Percentiles rank a stretch among this genome's conserved stretches.
phyloP scores from a whole-genome alignment of 2,113 vertebrate genomes.

The Tretioscincus oriximinensis region DNA sequence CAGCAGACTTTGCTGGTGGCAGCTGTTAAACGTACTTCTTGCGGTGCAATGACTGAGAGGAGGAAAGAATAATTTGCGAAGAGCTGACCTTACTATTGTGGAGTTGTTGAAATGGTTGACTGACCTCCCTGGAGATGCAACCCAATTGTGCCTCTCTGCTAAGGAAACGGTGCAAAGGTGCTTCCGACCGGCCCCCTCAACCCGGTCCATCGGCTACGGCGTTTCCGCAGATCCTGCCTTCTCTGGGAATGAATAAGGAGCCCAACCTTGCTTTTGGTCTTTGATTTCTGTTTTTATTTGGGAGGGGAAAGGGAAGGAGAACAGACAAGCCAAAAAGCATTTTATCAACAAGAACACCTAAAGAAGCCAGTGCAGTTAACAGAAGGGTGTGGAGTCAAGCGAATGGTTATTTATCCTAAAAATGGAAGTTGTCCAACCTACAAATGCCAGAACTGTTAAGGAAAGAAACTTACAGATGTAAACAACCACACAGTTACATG shows the following conservation, averaged over 20 bases:
- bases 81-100: too few relatives aligned
- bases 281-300: neutral
- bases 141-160: too few relatives aligned
- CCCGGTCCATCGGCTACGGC: too few relatives aligned
- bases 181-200: too few relatives aligned
- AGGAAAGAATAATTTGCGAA: too few relatives aligned
- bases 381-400: conserved; percentile 53
- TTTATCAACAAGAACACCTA: conserved; percentile 2
- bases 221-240: neutral
- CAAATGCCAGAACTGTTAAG: conserved; percentile 53
- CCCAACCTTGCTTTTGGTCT: neutral
- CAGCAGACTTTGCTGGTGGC: too few relatives aligned
- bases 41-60: too few relatives aligned
- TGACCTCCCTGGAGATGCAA: too few relatives aligned
- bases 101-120: too few relatives aligned
- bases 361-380: conserved; percentile 48
- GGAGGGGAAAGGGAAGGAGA: neutral
- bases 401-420: conserved; percentile 69
- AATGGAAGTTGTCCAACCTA: conserved; percentile 62
- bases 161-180: too few relatives aligned
- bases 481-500: conserved; percentile 70
- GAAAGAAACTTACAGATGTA: conserved; percentile 66
- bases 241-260: neutral
- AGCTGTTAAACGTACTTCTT: too few relatives aligned
- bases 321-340: neutral